A percentile compares a stretch with the other conserved stretches of the same genome.
Conservation (phyloP, 2,113 vertebrate species). For the Erythrolamprus reginae region DNA sequence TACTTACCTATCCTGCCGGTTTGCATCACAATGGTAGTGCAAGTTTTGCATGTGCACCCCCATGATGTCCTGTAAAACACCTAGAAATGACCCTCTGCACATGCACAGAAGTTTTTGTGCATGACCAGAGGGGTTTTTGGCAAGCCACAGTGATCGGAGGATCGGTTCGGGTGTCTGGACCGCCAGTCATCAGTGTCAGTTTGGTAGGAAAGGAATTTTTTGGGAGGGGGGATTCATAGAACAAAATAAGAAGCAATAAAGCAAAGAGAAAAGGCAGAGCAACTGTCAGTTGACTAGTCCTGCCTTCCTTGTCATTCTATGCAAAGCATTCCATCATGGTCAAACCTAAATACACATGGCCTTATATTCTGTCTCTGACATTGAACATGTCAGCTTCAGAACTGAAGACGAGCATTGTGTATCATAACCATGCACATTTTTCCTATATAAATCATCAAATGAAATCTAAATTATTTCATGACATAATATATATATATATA, state of each 20-base stretch:
- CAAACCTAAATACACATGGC: conserved; percentile 24
- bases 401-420: not conserved
- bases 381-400: conserved; percentile 37
- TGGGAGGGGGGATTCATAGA: not conserved
- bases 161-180: too few relatives aligned
- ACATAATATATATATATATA: too few relatives aligned
- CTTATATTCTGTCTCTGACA: conserved; percentile 38
- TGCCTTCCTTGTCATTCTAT: conserved; percentile 47
- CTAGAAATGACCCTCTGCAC: too few relatives aligned
- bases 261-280: conserved; percentile 35
- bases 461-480: not conserved
- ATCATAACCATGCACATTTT: too few relatives aligned
- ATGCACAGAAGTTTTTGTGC: too few relatives aligned
- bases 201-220: conserved; percentile 31
- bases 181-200: too few relatives aligned
- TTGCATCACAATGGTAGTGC: too few relatives aligned
- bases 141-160: too few relatives aligned
- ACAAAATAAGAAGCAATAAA: conserved; percentile 40
- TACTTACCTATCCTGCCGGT: too few relatives aligned
- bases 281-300: conserved; percentile 51
- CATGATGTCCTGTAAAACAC: too few relatives aligned
- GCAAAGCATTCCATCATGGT: conserved; percentile 45
- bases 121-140: too few relatives aligned
- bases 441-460: not conserved
- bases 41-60: too few relatives aligned